Evolutionary conservation across 2,888 invertebrate genomes (phyloP).

Genomic region (Oithona nana): DNA sequence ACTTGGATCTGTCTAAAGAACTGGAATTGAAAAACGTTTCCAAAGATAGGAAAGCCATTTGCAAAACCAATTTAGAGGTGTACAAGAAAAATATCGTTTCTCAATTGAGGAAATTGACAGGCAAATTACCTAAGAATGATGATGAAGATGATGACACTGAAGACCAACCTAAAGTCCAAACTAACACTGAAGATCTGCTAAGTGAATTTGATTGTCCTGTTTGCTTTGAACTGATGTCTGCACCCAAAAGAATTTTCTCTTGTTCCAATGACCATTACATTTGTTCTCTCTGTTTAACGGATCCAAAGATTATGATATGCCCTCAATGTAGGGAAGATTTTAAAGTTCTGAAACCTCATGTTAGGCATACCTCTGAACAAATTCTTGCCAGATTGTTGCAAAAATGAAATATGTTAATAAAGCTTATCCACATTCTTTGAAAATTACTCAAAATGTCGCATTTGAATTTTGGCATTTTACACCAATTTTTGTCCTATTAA

Average conservation of each 20-base stretch:
- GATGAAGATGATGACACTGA: too few relatives aligned
- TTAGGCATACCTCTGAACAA: background rate
- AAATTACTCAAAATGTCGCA: too few relatives aligned
- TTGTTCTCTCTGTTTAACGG: background rate
- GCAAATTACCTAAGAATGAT: too few relatives aligned
- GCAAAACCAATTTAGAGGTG: background rate
- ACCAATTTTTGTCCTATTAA: too few relatives aligned
- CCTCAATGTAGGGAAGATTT: background rate
- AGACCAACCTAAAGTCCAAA: too few relatives aligned
- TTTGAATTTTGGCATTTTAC: too few relatives aligned
- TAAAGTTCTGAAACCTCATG: background rate
- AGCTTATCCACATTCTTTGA: too few relatives aligned
- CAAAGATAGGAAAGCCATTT: background rate
- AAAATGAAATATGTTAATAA: too few relatives aligned
- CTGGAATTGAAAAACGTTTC: background rate
- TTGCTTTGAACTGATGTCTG: background rate
- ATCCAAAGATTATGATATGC: background rate
- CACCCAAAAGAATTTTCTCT: background rate
- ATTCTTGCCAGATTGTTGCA: too few relatives aligned
- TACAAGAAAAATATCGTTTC: background rate
- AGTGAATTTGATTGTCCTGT: background rate
- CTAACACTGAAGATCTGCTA: too few relatives aligned
- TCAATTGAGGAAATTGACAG: background rate
- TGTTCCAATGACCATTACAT: background rate
- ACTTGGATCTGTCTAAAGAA: background rate